Conservation (phyloP, 2,113 vertebrate species). For the Geococcyx californianus region DNA sequence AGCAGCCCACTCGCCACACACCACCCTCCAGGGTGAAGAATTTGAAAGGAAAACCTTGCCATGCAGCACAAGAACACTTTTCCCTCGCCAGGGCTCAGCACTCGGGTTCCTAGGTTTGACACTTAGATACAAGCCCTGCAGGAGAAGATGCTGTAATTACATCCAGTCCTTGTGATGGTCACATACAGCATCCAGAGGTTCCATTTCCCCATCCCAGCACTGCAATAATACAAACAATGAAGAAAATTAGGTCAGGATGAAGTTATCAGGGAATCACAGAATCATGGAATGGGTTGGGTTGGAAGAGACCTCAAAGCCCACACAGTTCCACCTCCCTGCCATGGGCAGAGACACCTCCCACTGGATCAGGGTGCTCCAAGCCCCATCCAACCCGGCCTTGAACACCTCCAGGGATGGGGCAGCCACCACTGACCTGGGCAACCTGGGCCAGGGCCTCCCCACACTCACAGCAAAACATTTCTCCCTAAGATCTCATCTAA, state of each 20-base stretch:
- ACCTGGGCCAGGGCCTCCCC: too few species aligned
- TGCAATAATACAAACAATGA: neutral
- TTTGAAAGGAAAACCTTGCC: neutral
- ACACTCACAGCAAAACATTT: too few species aligned
- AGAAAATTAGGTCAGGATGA: neutral
- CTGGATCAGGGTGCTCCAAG: too few species aligned
- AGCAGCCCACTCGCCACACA: rapidly evolving
- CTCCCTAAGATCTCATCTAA: too few species aligned
- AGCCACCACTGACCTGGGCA: too few species aligned
- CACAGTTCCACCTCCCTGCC: too few species aligned
- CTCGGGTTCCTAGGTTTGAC: rapidly evolving
- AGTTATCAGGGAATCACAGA: neutral
- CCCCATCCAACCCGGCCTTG: too few species aligned
- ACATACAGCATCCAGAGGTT: neutral
- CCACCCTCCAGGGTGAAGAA: neutral
- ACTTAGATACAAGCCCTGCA: rapidly evolving
- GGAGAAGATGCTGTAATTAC: neutral
- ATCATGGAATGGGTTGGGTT: too few species aligned
- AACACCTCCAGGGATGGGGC: too few species aligned
- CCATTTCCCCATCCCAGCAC: neutral
- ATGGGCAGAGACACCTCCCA: too few species aligned
- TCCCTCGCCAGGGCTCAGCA: neutral
- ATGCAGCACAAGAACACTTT: neutral
- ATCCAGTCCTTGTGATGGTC: neutral
- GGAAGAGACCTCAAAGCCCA: too few species aligned